A percentile compares a stretch with the other conserved stretches of the same genome.
These are phyloP conservation scores for Caerostris extrusa DNA, from an alignment of 1,140 invertebrate species.

Conservation along the genomic window DNA sequence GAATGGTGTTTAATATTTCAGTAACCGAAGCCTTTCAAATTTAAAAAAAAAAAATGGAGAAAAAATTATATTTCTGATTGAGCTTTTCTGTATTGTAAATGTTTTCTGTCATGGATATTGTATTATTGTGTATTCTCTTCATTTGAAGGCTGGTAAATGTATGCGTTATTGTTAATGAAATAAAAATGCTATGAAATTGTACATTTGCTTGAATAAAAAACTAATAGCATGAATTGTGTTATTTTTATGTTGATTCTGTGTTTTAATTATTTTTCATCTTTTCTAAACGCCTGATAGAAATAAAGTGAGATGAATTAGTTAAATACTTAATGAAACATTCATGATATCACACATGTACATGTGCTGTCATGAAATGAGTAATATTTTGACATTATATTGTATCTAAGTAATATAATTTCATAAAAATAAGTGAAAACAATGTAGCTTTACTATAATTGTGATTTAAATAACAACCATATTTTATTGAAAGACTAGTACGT, in stretches of 20 bases:
- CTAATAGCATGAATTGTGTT: slow-evolving; percentile 28
- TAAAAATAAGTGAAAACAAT: too few species aligned
- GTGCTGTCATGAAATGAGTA: too few species aligned
- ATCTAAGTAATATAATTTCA: too few species aligned
- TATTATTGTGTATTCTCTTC: slow-evolving; percentile 30
- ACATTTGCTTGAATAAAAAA: slow-evolving; percentile 74
- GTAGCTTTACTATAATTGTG: too few species aligned
- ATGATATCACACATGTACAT: too few species aligned
- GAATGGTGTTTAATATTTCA: slow-evolving; percentile 54
- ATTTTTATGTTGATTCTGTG: background rate
- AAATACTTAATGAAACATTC: too few species aligned
- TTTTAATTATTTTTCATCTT: too few species aligned
- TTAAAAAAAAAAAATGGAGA: background rate
- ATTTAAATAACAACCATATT: too few species aligned
- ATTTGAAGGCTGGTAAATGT: slow-evolving; percentile 54
- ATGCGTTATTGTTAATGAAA: slow-evolving; percentile 58
- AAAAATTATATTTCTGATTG: slow-evolving; percentile 73
- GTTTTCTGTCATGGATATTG: slow-evolving; percentile 20
- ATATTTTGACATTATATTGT: too few species aligned
- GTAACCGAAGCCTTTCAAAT: slow-evolving; percentile 53
- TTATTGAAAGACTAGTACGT: too few species aligned
- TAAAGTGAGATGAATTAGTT: too few species aligned
- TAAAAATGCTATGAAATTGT: slow-evolving; percentile 72
- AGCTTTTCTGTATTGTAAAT: slow-evolving; percentile 73
- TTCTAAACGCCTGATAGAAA: too few species aligned